These are phyloP conservation scores for Venustoraphidia nigricollis DNA, from an alignment of 2,888 invertebrate species.

Conservation along the genomic window DNA sequence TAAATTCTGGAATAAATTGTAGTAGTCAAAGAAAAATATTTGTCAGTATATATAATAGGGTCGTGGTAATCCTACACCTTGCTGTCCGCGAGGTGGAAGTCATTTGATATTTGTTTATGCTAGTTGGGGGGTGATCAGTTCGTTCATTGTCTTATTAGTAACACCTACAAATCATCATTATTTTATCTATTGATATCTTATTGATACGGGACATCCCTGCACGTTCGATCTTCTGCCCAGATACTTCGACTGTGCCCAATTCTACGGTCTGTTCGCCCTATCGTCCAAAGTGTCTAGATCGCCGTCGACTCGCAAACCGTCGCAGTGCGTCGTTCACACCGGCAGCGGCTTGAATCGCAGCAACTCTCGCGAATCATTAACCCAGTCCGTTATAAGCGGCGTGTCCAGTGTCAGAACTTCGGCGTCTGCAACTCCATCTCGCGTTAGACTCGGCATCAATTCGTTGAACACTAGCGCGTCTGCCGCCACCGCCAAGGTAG, in stretches of 20 bases:
- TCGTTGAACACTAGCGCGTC: conserved; percentile 46
- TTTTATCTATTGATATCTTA: no score
- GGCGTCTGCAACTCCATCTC: conserved; percentile 37
- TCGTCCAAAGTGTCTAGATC: conserved; percentile 77
- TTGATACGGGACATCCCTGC: no score
- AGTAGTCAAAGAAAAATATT: no score
- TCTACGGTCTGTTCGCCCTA: conserved; percentile 88
- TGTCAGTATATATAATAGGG: no score
- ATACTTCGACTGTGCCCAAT: conserved; percentile 85
- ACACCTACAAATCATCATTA: no score
- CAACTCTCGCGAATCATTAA: conserved; percentile 76
- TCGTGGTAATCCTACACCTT: no score
- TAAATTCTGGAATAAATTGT: no score
- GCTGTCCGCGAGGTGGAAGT: no score
- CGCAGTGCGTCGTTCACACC: conserved; percentile 44
- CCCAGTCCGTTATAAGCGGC: conserved; percentile 23
- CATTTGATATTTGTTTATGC: no score
- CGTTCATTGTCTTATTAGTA: no score
- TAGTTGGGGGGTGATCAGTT: no score
- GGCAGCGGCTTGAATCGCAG: conserved; percentile 44
- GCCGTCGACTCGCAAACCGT: conserved; percentile 54
- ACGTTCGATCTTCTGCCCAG: conserved; percentile 32
- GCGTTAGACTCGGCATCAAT: conserved; percentile 66
- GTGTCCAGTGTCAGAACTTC: conserved; percentile 41
- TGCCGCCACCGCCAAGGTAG: conserved; percentile 23